A percentile compares a stretch with the other conserved stretches of the same genome.
phyloP scores from a whole-genome alignment of 2,113 vertebrate species.

The Proteles cristata region DNA sequence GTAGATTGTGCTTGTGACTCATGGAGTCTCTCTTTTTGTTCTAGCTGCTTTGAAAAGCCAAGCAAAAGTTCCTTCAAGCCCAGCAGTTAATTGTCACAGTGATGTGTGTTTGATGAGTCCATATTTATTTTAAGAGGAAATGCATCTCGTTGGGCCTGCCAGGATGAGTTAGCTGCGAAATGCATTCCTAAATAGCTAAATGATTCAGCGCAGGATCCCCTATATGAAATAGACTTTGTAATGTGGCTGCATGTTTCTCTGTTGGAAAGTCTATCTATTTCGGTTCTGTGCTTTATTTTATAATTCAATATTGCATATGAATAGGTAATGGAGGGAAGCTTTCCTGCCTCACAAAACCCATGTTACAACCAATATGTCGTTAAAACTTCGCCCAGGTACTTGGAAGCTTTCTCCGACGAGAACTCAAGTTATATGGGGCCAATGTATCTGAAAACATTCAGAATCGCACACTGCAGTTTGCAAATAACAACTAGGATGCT shows the following conservation, averaged over 20 bases:
- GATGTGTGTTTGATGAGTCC: constrained; percentile 77
- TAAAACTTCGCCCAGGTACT: constrained; percentile 54
- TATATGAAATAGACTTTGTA: constrained; percentile 78
- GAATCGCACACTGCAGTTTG: constrained; percentile 60
- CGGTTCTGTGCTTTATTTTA: constrained; percentile 72
- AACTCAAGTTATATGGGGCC: constrained; percentile 29
- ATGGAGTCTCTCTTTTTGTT: constrained; percentile 59
- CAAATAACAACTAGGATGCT: constrained; percentile 75
- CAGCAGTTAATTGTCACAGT: constrained; percentile 77
- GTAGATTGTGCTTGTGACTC: constrained; percentile 53
- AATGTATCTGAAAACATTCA: constrained; percentile 67
- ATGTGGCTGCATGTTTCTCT: constrained; percentile 66
- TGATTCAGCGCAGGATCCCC: constrained; percentile 74
- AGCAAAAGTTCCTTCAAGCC: constrained; percentile 72
- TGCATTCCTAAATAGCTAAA: constrained; percentile 79
- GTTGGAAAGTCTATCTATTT: constrained; percentile 76
- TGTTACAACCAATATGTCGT: constrained; percentile 38
- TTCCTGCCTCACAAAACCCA: constrained; percentile 71
- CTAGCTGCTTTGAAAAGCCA: constrained; percentile 71
- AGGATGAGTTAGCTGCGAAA: constrained; percentile 78
- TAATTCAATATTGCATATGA: constrained; percentile 78
- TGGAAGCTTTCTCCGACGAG: constrained; percentile 50
- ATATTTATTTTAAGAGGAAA: constrained; percentile 82
- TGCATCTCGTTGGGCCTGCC: constrained; percentile 74
- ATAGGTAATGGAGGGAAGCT: constrained; percentile 74